phyloP scores from a whole-genome alignment of 2,888 invertebrate genomes.

The Calephelis perditalis region DNA sequence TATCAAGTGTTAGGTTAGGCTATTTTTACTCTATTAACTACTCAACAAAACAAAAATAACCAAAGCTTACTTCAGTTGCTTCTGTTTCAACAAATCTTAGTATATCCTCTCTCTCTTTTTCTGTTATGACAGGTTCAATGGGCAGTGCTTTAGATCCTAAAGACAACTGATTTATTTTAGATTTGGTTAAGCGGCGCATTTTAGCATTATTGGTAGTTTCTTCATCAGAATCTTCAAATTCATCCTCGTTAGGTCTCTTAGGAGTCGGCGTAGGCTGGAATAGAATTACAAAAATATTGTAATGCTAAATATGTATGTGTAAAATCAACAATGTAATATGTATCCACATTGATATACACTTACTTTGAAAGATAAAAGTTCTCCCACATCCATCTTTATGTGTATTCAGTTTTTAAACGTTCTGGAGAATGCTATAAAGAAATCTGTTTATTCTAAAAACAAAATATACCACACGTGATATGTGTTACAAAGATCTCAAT shows the following conservation, averaged over 20 bases:
- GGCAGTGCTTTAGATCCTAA: slow-evolving; percentile 68
- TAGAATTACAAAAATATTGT: slow-evolving; percentile 10
- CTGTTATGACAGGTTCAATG: slow-evolving; percentile 80
- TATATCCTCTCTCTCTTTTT: slow-evolving; percentile 88
- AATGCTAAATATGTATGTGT: slow-evolving; percentile 2
- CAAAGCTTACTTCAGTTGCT: slow-evolving; percentile 80
- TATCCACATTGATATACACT: slow-evolving; percentile 20
- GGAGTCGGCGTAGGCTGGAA: slow-evolving; percentile 88
- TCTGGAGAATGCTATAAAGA: background rate
- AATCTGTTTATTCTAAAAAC: too few relatives aligned
- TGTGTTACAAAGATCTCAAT: too few relatives aligned
- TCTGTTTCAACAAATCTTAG: slow-evolving; percentile 90
- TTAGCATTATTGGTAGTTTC: slow-evolving; percentile 80
- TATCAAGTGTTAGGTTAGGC: too few relatives aligned
- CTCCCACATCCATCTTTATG: slow-evolving; percentile 66
- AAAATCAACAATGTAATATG: background rate
- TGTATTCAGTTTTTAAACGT: background rate
- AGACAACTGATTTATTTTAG: slow-evolving; percentile 55
- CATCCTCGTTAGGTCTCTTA: slow-evolving; percentile 83
- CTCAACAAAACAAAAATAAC: background rate
- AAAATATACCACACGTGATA: too few relatives aligned
- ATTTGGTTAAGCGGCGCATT: slow-evolving; percentile 78
- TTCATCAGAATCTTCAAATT: slow-evolving; percentile 82
- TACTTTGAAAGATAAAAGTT: slow-evolving; percentile 72
- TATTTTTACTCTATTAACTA: background rate